Conservation (phyloP, 2,888 invertebrate genomes). For the Erynnis tages region DNA sequence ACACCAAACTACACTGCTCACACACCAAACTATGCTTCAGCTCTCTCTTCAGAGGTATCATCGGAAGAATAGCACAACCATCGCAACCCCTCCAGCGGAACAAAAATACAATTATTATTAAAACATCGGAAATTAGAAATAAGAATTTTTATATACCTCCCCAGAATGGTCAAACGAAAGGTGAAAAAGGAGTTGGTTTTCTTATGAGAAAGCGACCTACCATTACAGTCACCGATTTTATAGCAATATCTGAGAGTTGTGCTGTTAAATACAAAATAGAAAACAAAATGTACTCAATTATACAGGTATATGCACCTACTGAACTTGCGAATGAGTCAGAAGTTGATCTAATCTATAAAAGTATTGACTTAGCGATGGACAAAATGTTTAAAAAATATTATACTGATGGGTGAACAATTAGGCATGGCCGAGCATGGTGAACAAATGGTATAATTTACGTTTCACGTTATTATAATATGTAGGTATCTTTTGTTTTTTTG, state of each 20-base stretch:
- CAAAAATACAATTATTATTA: too few species aligned
- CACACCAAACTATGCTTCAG: too few species aligned
- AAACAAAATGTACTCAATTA: not conserved
- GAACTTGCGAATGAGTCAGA: not conserved
- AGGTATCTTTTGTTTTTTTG: too few species aligned
- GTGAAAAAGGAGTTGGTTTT: not conserved
- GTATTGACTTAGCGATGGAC: not conserved
- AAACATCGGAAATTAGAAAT: too few species aligned
- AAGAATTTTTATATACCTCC: too few species aligned
- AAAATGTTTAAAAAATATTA: not conserved
- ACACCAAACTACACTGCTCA: not conserved
- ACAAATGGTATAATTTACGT: too few species aligned
- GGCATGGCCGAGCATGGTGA: not conserved
- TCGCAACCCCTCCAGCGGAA: too few species aligned
- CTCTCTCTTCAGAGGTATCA: too few species aligned
- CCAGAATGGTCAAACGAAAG: not conserved
- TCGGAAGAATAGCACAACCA: not conserved
- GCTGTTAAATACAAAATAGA: not conserved
- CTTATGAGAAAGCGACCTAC: not conserved
- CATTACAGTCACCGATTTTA: not conserved
- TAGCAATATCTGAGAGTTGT: slow-evolving; percentile 2
- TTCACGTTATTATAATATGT: too few species aligned
- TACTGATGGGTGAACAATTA: not conserved
- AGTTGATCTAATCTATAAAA: not conserved
- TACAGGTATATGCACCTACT: not conserved